Conservation (phyloP, 2,888 invertebrate genomes). For the Ophion ventricosus region DNA sequence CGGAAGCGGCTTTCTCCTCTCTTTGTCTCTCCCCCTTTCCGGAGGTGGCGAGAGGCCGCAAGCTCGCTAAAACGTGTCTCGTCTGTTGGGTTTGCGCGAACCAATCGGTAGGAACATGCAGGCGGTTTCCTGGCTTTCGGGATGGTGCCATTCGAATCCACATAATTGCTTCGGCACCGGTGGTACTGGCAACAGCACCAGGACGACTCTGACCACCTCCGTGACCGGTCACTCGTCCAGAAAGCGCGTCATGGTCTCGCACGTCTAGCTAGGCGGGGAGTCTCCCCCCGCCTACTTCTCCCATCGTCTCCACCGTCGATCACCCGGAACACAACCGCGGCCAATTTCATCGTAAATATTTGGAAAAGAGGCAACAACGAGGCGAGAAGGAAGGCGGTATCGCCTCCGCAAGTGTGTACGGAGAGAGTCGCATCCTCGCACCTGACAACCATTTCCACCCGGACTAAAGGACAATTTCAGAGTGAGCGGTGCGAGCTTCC, state of each 20-base stretch:
- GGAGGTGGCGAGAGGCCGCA: too few species aligned
- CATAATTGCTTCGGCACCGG: constrained; percentile 79
- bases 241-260: constrained; percentile 81
- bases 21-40: too few species aligned
- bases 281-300: not conserved
- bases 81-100: constrained; percentile 45
- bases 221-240: constrained; percentile 80
- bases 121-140: constrained; percentile 80
- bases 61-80: constrained; percentile 21
- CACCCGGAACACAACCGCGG: too few species aligned
- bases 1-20: too few species aligned
- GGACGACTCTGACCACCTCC: constrained; percentile 81
- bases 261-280: constrained; percentile 73
- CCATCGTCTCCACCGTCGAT: not conserved
- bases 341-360: too few species aligned
- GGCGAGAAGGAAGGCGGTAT: too few species aligned
- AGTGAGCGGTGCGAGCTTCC: too few species aligned
- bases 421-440: too few species aligned
- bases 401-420: too few species aligned
- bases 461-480: too few species aligned
- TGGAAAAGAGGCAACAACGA: too few species aligned
- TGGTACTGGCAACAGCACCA: constrained; percentile 75
- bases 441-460: too few species aligned
- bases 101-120: constrained; percentile 78
- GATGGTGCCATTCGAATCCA: constrained; percentile 79